Percentiles rank a stretch among this genome's conserved stretches.
These are phyloP conservation scores for Anabacerthia variegaticeps DNA, from an alignment of 2,797 vertebrate species.

Conservation along the genomic window DNA sequence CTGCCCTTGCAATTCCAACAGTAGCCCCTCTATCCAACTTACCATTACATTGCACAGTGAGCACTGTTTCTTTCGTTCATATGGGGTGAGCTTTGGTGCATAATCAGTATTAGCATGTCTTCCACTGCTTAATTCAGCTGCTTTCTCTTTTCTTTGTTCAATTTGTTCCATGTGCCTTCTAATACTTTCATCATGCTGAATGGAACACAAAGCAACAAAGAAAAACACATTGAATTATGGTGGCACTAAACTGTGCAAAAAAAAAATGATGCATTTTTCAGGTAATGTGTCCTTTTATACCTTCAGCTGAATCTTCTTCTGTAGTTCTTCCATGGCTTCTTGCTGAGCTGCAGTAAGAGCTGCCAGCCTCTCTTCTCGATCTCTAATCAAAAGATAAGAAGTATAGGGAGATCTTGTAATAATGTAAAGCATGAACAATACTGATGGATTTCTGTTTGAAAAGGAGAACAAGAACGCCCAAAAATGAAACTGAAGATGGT, in stretches of 20 bases:
- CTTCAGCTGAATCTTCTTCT: conserved; percentile 99
- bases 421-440: background rate
- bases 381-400: conserved; percentile 74
- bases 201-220: background rate
- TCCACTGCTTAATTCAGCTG: conserved; percentile 95
- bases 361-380: conserved; percentile 93
- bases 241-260: background rate
- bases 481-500: background rate
- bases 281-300: conserved; percentile 59
- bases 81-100: conserved; percentile 95
- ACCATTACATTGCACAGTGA: conserved; percentile 91
- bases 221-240: background rate
- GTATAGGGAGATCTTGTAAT: background rate
- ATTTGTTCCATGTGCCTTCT: conserved; percentile 99
- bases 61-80: conserved; percentile 96
- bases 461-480: background rate
- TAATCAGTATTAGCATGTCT: conserved; percentile 96
- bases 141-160: conserved; percentile 98
- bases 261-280: background rate
- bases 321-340: conserved; percentile 97
- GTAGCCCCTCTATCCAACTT: background rate
- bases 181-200: conserved; percentile 96
- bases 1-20: background rate
- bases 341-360: conserved; percentile 97
- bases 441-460: background rate